Base-by-base conservation (phyloP, 1,140 invertebrate genomes). In the Tribolium madens region DNA sequence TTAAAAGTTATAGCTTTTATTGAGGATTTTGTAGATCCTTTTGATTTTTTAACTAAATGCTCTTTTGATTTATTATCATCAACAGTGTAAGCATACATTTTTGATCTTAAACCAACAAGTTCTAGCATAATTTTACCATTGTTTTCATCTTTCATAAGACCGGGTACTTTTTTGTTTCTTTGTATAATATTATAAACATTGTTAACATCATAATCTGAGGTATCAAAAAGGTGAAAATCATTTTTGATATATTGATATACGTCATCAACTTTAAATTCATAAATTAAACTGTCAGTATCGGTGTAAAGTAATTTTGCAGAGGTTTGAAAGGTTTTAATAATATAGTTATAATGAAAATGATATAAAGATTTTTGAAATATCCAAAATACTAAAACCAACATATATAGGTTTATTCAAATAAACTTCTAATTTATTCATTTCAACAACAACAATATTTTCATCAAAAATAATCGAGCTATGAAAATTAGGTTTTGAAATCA, bases 111-210 rank as follows among this genome's bases (percentile, higher is more conserved):
- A 6, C 85, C 86, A 46, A 87, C 71, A 83, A 85, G 88, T 79
- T 86, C 81, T 6, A 48, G 76, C 53, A 88, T 83, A 46, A 84
- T 80, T 70, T 73, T 73, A 6, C 85, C 85, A 76, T 82, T 83
- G 17, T 81, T 81, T 81, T 89, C 88, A 84, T 88, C 87, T 82
- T 88, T 89, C 78, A 89, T 86, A 81, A 87, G 85, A 4, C 88
- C 87, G 3, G 87, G 15, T 2, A 87, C 84, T 77, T 89, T 89
- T 80, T 87, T 88, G 78, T 88, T 88, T 42, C 71, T 70, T 69
- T 64, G 57, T 7, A 81, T 81, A 3, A 85, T 84, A 17, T 75
- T 75, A 72, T 81, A 82, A 14, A 74, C 47, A 78, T 83, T 84
- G 73, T 81, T 71, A 50, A 14, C 10, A 10, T 74, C 50, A 79